Evolutionary conservation across 2,888 invertebrate species (phyloP).

Genomic region (Drosophila tanythrix): DNA sequence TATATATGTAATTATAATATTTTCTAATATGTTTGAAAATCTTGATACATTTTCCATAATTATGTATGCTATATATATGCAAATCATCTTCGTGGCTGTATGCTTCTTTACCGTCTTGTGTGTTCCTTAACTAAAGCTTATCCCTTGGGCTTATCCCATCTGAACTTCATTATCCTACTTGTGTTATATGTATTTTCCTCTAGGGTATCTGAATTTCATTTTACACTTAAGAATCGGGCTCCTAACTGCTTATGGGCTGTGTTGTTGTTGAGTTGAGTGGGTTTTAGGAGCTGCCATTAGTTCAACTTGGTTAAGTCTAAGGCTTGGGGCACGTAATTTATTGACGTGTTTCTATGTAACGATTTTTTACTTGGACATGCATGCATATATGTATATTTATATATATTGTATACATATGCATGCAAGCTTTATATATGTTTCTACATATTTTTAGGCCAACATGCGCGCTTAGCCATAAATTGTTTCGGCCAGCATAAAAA

Average conservation of each 20-base stretch:
- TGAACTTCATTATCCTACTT: not conserved
- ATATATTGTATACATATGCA: constrained; percentile 9
- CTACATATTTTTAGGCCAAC: constrained; percentile 64
- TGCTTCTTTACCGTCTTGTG: not conserved
- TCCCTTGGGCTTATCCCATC: not conserved
- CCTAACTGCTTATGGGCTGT: constrained; percentile 10
- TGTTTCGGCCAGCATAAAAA: constrained; percentile 57
- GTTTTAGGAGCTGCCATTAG: constrained; percentile 55
- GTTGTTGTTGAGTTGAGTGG: constrained; percentile 6
- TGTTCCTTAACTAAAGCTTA: not conserved
- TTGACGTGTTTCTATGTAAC: constrained; percentile 71
- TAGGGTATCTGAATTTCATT: constrained; percentile 20
- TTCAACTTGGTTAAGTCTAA: constrained; percentile 63
- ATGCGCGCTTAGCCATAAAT: constrained; percentile 76
- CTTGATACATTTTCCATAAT: not conserved
- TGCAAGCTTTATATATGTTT: constrained; percentile 19
- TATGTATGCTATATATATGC: not conserved
- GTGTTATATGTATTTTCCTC: not conserved
- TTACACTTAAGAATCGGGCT: constrained; percentile 5
- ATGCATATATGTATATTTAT: constrained; percentile 3
- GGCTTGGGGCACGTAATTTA: constrained; percentile 65
- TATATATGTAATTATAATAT: not conserved
- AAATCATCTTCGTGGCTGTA: not conserved
- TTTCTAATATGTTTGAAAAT: not conserved
- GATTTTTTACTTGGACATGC: constrained; percentile 42